Conservation (phyloP, 2,113 vertebrate genomes). For the Cephalopterus ornatus region DNA sequence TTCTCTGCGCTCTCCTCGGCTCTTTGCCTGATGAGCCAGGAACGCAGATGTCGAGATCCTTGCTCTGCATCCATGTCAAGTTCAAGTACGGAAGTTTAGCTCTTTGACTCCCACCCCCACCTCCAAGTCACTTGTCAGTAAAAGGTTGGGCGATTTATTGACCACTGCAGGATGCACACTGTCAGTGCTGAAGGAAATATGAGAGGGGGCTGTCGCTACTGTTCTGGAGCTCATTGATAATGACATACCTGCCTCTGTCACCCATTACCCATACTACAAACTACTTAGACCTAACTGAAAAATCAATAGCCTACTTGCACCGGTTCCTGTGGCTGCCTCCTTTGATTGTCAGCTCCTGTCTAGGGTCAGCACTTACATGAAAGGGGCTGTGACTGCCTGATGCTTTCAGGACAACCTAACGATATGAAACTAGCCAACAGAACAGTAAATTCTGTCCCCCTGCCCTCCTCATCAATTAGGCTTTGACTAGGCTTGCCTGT, state of each 20-base stretch:
- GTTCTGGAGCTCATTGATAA: constrained; percentile 96
- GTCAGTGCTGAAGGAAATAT: constrained; percentile 89
- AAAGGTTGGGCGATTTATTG: constrained; percentile 91
- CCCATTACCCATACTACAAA: constrained; percentile 96
- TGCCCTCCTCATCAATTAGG: constrained; percentile 87
- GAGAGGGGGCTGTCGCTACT: constrained; percentile 84
- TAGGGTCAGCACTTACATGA: constrained; percentile 92
- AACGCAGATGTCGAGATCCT: neutral
- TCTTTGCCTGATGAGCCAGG: neutral
- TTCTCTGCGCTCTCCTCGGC: neutral
- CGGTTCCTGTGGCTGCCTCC: constrained; percentile 88
- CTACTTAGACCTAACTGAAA: constrained; percentile 99
- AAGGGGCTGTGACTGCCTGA: constrained; percentile 85
- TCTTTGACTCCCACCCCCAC: constrained; percentile 53
- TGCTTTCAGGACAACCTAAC: constrained; percentile 86
- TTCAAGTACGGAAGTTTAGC: constrained; percentile 68
- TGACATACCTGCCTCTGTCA: constrained; percentile 96
- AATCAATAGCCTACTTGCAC: constrained; percentile 96
- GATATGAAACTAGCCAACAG: constrained; percentile 86
- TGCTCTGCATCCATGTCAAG: constrained; percentile 3
- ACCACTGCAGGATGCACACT: constrained; percentile 80
- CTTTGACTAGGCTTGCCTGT: constrained; percentile 84
- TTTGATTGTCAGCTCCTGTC: constrained; percentile 97
- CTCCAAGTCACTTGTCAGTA: constrained; percentile 77
- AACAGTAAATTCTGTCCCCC: constrained; percentile 86